Evolutionary conservation across 2,888 invertebrate genomes (phyloP).

Genomic region (Pachliopta kotzebuea): DNA sequence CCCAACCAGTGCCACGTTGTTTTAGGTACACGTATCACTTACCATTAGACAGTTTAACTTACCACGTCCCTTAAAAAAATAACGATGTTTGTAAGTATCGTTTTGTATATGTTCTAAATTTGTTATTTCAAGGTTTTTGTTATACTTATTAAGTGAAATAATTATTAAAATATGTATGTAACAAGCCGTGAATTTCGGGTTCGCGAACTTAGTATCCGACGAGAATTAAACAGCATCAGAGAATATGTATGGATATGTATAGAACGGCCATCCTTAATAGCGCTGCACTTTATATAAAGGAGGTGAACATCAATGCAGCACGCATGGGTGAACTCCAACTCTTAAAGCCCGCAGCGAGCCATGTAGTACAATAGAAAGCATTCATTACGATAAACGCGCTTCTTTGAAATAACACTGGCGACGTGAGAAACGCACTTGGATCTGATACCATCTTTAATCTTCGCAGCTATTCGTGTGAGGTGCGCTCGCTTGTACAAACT

Average conservation of each 20-base stretch:
- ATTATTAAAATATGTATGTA: too few relatives aligned
- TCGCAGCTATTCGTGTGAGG: slow-evolving; percentile 72
- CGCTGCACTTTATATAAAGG: slow-evolving; percentile 9
- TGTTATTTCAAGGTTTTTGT: too few relatives aligned
- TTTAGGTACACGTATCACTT: too few relatives aligned
- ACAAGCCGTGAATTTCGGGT: too few relatives aligned
- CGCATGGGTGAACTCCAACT: slow-evolving; percentile 11
- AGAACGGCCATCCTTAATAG: neutral
- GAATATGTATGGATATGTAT: neutral
- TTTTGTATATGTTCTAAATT: too few relatives aligned
- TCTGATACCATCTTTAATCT: slow-evolving; percentile 76
- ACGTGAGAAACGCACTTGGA: slow-evolving; percentile 65
- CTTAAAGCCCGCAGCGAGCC: slow-evolving; percentile 5
- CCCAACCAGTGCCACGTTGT: too few relatives aligned
- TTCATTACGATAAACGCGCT: slow-evolving; percentile 19
- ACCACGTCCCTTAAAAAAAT: too few relatives aligned
- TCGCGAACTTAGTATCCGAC: too few relatives aligned
- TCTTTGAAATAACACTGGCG: slow-evolving; percentile 54
- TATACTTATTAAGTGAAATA: too few relatives aligned
- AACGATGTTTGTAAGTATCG: too few relatives aligned
- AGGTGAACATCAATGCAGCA: slow-evolving; percentile 13
- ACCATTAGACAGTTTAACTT: too few relatives aligned
- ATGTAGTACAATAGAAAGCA: slow-evolving; percentile 9
- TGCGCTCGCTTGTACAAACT: slow-evolving; percentile 51
- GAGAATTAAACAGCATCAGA: too few relatives aligned